These are phyloP conservation scores for Regulus satrapa DNA, from an alignment of 2,113 vertebrate genomes.

Conservation along the genomic window DNA sequence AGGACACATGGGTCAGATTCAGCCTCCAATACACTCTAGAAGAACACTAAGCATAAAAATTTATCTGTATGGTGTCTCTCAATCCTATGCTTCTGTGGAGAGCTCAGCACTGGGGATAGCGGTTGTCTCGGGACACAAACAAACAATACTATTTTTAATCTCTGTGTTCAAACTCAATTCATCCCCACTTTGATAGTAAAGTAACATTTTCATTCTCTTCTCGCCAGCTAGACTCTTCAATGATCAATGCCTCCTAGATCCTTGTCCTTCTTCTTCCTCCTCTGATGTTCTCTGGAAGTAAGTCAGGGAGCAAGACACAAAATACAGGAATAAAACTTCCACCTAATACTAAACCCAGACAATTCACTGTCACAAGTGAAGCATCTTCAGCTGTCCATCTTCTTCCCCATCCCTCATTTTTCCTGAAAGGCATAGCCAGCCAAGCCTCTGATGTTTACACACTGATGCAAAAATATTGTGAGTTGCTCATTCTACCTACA, in stretches of 20 bases:
- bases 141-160: neutral
- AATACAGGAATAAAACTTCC: neutral
- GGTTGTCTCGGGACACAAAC: neutral
- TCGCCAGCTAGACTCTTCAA: neutral
- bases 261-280: neutral
- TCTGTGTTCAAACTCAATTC: neutral
- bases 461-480: neutral
- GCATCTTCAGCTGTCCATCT: neutral
- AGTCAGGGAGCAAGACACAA: neutral
- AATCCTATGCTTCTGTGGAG: accelerated
- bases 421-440: neutral
- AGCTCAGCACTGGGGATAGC: neutral
- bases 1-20: neutral
- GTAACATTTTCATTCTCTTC: neutral
- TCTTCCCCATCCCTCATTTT: neutral
- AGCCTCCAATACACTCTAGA: neutral
- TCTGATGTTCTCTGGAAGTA: neutral
- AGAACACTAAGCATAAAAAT: neutral
- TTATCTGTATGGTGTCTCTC: neutral
- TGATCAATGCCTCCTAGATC: neutral
- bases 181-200: neutral
- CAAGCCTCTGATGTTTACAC: neutral
- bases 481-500: neutral
- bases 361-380: neutral
- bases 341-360: neutral